Evolutionary conservation across 1,140 invertebrate species (phyloP), one percentile per base, ranked within the genome.

Genomic region (Hermetia illucens): DNA sequence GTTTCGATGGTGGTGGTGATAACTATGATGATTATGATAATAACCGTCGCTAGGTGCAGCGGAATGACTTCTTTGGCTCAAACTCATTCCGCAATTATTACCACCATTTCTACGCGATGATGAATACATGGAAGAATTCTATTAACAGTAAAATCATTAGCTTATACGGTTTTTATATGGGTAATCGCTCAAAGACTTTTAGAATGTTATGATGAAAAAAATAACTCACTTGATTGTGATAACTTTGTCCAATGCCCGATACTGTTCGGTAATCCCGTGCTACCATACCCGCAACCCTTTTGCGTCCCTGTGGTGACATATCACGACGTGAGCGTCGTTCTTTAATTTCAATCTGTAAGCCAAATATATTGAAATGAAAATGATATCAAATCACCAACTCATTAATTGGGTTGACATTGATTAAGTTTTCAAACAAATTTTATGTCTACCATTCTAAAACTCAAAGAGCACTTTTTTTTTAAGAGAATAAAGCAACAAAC

Each of bases 251-350:
- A 47, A 60, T 56, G 46, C 58, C 57, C 44, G 60, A 59, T 51
- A 61, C 57, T 40, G 56, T 62, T 42, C 68, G 53, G 49, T 62
- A 70, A 41, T 72, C 71, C 39, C 68, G 63, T 45, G 65, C 58
- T 43, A 65, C 61, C 70, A 80, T 75, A 40, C 75, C 71, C 36
- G 74, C 71, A 15, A 75, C 66, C 44, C 77, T 63, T 54, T 81
- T 77, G 41, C 79, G 68, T 45, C 76, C 77, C 46, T 80, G 74
- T 9, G 79, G 79, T 37, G 80, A 82, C 72, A 82, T 79, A 51
- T 85, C 82, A 46, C 80, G 70, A 46, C 81, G 68, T 42, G 66
- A 71, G 40, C 64, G 64, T 45, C 70, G 58, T 36, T 65, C 57
- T 48, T 56, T 48, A 44, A 58, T 48, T 48, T 61, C 58, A 42